Base-by-base conservation (phyloP, 2,797 vertebrate species). In the Melanotaenia nigrans region DNA sequence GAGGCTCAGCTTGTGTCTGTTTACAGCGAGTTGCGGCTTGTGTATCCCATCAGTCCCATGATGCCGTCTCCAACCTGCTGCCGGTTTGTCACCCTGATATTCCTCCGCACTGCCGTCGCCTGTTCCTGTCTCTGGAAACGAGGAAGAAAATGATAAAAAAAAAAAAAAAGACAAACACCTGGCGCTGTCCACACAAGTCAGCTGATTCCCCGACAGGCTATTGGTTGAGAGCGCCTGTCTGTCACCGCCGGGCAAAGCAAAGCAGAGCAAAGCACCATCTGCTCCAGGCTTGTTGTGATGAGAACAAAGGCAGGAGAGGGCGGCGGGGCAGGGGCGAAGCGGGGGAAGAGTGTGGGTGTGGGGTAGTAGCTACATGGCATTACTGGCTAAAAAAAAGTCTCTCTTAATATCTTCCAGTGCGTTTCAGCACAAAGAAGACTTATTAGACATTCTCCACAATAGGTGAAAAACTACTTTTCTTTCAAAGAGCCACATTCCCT, bases 261-360 rank as follows among this genome's bases (percentile, higher is more conserved):
- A 84, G 92, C 91, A 79, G 94, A 84, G 92, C 91, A 79, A 85
- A 84, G 92, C 91, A 78, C 94, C 94, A 95, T 95, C 94, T 95
- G 94, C 93, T 95, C 92, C 58, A 68, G 88, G 86, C 81, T 90
- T 91, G 92, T 91, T 92, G 90, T 92, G 93, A 90, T 90, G 90
- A 89, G 92, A 95, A 95, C 94, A 94, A 95, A 94, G 93, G 90
- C 90, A 87, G 89, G 79, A 75, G 83, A 80, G 81, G 87, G 89
- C 79, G 84, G 85, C 47, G 86, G 74, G 85, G 85, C 73, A 83
- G 85, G 56, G 85, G 81, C 76, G 63, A 60, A 33, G 64, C 76
- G 83, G 87, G 83, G 42, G 47, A 12, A 45, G 54, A 32, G 56
- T 60, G 77, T 32, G 81, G 67, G 71, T 75, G 49, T 16, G 45